Percentiles rank a stretch among this genome's conserved stretches.
These are phyloP conservation scores for Cichlasoma orientale DNA, from an alignment of 2,797 vertebrate species.

Conservation along the genomic window DNA sequence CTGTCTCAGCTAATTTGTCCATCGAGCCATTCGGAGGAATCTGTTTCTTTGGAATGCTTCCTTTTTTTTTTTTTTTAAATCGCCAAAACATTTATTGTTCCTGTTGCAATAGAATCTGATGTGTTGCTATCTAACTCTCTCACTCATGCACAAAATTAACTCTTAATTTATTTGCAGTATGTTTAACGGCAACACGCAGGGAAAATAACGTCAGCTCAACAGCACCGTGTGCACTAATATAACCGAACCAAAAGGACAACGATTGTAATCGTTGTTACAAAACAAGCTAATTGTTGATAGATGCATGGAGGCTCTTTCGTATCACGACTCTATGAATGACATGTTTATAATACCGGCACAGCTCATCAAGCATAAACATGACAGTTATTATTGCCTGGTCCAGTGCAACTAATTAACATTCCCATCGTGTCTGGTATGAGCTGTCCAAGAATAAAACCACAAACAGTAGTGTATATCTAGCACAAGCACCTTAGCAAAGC, in stretches of 20 bases:
- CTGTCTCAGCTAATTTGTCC: slow-evolving; percentile 18
- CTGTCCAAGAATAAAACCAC: slow-evolving; percentile 23
- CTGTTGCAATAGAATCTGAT: slow-evolving; percentile 7
- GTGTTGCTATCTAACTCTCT: slow-evolving; percentile 8
- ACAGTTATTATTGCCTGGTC: slow-evolving; percentile 30
- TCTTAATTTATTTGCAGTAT: slow-evolving; percentile 14
- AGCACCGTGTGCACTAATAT: not conserved
- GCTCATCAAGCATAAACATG: slow-evolving; percentile 33
- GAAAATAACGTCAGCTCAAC: slow-evolving; percentile 19
- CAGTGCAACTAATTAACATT: slow-evolving; percentile 37
- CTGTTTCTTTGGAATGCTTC: not conserved
- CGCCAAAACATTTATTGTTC: slow-evolving; percentile 18
- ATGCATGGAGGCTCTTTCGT: not conserved
- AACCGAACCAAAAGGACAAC: slow-evolving; percentile 1
- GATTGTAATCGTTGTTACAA: not conserved
- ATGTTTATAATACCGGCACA: slow-evolving; percentile 21
- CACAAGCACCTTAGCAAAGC: slow-evolving; percentile 18
- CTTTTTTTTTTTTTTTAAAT: too few relatives aligned
- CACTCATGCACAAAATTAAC: slow-evolving; percentile 20
- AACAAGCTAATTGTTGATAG: not conserved
- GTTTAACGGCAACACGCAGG: not conserved
- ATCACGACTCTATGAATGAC: slow-evolving; percentile 22
- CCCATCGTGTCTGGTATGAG: slow-evolving; percentile 22
- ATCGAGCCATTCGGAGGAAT: not conserved
- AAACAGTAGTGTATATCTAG: slow-evolving; percentile 10